Base-by-base conservation (phyloP, 2,888 invertebrate genomes). In the Scaptomyza caliginosa region DNA sequence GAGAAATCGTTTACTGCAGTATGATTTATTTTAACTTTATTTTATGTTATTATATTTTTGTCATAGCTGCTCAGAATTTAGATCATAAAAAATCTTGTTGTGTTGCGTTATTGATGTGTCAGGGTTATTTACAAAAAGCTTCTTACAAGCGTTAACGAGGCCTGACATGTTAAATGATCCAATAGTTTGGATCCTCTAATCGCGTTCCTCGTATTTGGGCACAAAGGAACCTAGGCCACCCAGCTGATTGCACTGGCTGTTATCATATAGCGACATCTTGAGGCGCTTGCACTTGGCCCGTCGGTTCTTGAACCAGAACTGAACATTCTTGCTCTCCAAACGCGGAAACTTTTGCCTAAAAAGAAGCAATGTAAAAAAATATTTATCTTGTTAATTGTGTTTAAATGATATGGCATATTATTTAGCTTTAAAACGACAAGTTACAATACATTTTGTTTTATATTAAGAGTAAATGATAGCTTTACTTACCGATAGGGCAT, bases 241-340 rank as follows among this genome's bases (percentile, higher is more conserved):
- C 38, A 92, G 78, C 59, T 91, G 90, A 4, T 86, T 71, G 77
- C 91, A 90, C 57, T 90, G 91, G 23, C 90, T 88, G 62, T 89
- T 86, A 88, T 96, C 96, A 89, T 96, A 96, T 39, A 96, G 92
- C 0, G 96, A 96, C 96, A 97, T 96, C 92, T 97, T 97, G 89
- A 99, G 93, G 64, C 99, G 94, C 92, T 99, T 99, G 92, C 98
- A 98, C 92, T 99, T 99, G 80, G 99, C 99, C 59, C 99, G 94
- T 39, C 99, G 95, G 91, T 99, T 99, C 92, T 99, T 99, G 92
- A 99, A 99, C 99, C 99, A 99, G 91, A 99, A 98, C 92, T 99
- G 99, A 76, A 99, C 99, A 91, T 99, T 99, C 93, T 99, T 99
- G 39, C 99, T 98, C 91, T 99, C 99, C 69, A 99, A 93, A n/a